Evolutionary conservation across 2,888 invertebrate species (phyloP).

Genomic region (Piscicola geometra): DNA sequence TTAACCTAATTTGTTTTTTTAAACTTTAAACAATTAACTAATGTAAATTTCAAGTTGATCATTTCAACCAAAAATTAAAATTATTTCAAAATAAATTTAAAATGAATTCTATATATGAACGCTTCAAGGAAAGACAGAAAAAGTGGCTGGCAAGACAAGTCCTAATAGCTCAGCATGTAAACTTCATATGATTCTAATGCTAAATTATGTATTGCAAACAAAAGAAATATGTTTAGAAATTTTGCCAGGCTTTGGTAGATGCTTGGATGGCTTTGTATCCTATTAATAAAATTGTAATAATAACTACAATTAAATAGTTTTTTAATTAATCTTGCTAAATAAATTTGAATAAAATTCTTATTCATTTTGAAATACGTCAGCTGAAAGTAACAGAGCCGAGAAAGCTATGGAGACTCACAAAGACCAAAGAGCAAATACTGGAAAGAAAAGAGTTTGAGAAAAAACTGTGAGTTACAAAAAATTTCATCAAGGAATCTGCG

Average conservation of each 20-base stretch:
- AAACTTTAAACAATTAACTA: too few species aligned
- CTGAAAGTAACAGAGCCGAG: slow-evolving; percentile 20
- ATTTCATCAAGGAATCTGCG: background rate
- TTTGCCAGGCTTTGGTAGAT: too few species aligned
- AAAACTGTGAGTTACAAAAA: slow-evolving; percentile 9
- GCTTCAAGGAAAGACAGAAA: background rate
- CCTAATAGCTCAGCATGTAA: background rate
- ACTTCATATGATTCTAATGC: background rate
- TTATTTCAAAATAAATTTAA: too few species aligned
- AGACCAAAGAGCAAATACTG: slow-evolving; percentile 26
- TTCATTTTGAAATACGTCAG: background rate
- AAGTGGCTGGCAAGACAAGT: slow-evolving; percentile 5
- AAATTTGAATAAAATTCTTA: background rate
- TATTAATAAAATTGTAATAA: too few species aligned
- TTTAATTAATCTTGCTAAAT: too few species aligned
- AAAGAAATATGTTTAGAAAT: too few species aligned
- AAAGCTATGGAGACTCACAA: slow-evolving; percentile 21
- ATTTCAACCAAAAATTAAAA: too few species aligned
- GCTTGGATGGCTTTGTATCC: too few species aligned
- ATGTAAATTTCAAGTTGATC: too few species aligned
- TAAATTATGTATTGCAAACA: too few species aligned
- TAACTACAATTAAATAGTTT: too few species aligned
- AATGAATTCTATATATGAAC: background rate
- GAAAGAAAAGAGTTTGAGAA: slow-evolving; percentile 23
- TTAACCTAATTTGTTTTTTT: too few species aligned